Conservation (phyloP, 2,888 invertebrate species). For the Eupithecia subfuscata region DNA sequence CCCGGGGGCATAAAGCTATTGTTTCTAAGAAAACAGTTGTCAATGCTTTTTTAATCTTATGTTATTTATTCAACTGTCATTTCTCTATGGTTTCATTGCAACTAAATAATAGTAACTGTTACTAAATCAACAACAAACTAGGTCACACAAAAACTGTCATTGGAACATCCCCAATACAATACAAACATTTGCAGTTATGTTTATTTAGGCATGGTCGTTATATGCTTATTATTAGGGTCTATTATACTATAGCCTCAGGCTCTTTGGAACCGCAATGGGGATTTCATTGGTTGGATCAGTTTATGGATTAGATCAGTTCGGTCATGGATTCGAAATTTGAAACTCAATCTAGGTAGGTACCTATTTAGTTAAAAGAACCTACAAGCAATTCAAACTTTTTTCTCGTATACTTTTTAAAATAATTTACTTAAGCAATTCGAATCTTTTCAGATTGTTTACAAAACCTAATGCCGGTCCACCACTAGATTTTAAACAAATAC, state of each 20-base stretch:
- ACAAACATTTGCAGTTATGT: conserved; percentile 62
- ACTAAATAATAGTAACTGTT: conserved; percentile 15
- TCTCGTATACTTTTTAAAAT: background rate
- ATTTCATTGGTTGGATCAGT: background rate
- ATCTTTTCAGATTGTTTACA: background rate
- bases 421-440: background rate
- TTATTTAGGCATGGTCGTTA: conserved; percentile 65
- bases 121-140: conserved; percentile 19
- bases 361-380: background rate
- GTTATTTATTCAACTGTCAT: conserved; percentile 9
- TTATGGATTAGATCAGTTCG: background rate
- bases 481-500: background rate
- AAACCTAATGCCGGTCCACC: background rate
- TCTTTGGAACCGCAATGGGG: background rate
- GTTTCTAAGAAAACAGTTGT: background rate
- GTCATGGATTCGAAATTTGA: background rate
- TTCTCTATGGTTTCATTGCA: background rate
- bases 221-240: conserved; percentile 55
- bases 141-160: conserved; percentile 39
- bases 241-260: conserved; percentile 2
- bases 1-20: background rate
- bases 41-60: background rate
- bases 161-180: conserved; percentile 49
- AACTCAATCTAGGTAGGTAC: background rate
- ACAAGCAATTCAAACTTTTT: background rate